phyloP scores from a whole-genome alignment of 2,888 invertebrate species.

The Drosophila lutescens region DNA sequence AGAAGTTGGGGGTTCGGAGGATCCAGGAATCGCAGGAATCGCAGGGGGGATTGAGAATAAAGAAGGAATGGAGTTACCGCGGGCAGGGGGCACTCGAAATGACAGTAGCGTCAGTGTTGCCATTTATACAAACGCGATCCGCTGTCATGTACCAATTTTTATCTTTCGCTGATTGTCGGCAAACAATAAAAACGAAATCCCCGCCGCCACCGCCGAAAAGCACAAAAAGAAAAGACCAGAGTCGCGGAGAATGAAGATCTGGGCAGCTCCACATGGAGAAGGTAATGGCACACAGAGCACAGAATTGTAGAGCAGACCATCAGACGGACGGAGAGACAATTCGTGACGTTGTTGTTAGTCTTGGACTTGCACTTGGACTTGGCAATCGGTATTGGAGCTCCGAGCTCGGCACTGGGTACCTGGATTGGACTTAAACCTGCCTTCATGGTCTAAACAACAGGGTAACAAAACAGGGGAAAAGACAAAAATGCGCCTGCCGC shows the following conservation, averaged over 20 bases:
- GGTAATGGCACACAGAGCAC: slow-evolving; percentile 47
- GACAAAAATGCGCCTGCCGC: slow-evolving; percentile 56
- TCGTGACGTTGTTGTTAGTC: slow-evolving; percentile 81
- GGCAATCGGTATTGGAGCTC: slow-evolving; percentile 11
- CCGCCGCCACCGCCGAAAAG: slow-evolving; percentile 53
- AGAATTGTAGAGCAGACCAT: slow-evolving; percentile 74
- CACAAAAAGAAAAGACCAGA: slow-evolving; percentile 41
- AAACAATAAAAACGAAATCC: slow-evolving; percentile 80
- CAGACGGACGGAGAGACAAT: slow-evolving; percentile 74
- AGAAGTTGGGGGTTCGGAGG: slow-evolving; percentile 1
- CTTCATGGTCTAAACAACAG: background rate
- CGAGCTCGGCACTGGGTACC: slow-evolving; percentile 21
- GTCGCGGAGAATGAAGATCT: slow-evolving; percentile 24
- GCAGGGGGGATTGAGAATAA: background rate
- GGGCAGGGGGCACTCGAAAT: slow-evolving; percentile 59
- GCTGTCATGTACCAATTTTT: slow-evolving; percentile 83
- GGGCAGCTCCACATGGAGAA: slow-evolving; percentile 49
- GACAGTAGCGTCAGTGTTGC: slow-evolving; percentile 80
- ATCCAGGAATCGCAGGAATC: background rate
- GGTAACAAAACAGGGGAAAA: slow-evolving; percentile 17
- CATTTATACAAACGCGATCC: slow-evolving; percentile 82
- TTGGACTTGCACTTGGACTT: slow-evolving; percentile 48
- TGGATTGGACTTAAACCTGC: slow-evolving; percentile 22
- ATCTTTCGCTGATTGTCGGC: slow-evolving; percentile 82
- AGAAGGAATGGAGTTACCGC: slow-evolving; percentile 6